Evolutionary conservation across 2,797 vertebrate genomes (phyloP), one percentile per base, ranked within the genome.

Genomic region (Pangasius larnaudii): DNA sequence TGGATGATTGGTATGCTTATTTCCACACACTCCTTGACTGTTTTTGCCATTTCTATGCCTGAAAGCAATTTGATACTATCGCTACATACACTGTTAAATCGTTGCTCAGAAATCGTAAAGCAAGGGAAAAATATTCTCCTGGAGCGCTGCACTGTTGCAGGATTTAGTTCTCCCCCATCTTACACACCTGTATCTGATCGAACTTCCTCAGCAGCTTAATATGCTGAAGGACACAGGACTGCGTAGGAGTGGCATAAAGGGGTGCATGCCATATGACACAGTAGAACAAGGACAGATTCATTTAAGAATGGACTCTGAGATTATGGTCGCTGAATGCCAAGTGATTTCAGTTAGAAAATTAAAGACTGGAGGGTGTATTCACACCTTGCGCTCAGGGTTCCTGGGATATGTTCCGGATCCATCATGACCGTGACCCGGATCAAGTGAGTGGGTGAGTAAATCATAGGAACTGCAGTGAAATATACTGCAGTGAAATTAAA

Each of bases 21-120:
- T 84, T 84, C 36, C 27, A 65, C 49, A 58, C 30, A 80, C 24
- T 80, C 53, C 19, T 1, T 58, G 18, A 59, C 75, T 49, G 30
- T 30, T 53, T 53, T 78, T 33, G n/a, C 75, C 10, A 56, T 88
- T 85, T 79, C 36, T 30, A 27, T n/a, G 24, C 18, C 72, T 79
- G 49, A 58, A 39, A 77, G 71, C 39, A 30, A 42, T 78, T 61
- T 69, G 87, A 88, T 88, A 33, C 51, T 69, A 84, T 84, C 69
- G 10, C 72, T 58, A 24, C 16, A n/a, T 22, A 30, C 22, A 18
- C 24, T 27, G 81, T 69, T 58, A 33, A 42, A 84, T 69, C 63
- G 58, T 85, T 78, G 75, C 36, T 77, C 13, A 27, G 13, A 51
- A 61, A 69, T 56, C 61, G 7, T 58, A 71, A 81, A 9, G 51